A percentile compares a stretch with the other conserved stretches of the same genome.
phyloP scores from a whole-genome alignment of 2,888 invertebrate genomes.

The Leptopilina myrica region DNA sequence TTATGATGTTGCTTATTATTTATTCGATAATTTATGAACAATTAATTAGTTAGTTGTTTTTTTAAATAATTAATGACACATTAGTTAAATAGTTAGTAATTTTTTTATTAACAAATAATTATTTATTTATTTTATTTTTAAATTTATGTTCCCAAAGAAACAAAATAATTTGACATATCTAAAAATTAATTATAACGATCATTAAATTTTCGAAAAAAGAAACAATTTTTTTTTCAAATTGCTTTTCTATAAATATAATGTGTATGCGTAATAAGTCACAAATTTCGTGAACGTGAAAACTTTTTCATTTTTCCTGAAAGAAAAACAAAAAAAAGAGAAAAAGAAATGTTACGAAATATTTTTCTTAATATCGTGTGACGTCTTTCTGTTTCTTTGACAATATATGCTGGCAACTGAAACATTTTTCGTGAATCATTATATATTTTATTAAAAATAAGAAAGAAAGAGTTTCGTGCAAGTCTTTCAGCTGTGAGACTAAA shows the following conservation, averaged over 20 bases:
- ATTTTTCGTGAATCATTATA: conserved; percentile 2
- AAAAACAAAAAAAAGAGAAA: too few relatives aligned
- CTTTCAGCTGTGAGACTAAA: not conserved
- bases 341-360: not conserved
- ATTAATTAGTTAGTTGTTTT: too few relatives aligned
- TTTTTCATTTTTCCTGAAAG: not conserved
- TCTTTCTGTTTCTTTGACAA: not conserved
- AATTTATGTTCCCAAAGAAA: too few relatives aligned
- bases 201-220: too few relatives aligned
- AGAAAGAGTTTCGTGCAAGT: conserved; percentile 4
- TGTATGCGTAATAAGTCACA: not conserved
- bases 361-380: not conserved
- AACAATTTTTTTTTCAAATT: not conserved
- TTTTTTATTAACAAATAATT: too few relatives aligned
- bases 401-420: not conserved
- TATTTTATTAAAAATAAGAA: not conserved
- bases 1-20: too few relatives aligned
- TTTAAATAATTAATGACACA: too few relatives aligned
- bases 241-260: conserved; percentile 19
- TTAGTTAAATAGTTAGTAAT: too few relatives aligned
- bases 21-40: too few relatives aligned
- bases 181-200: too few relatives aligned
- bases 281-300: not conserved
- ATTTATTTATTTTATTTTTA: too few relatives aligned
- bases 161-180: too few relatives aligned